Conservation (phyloP, 2,113 vertebrate species). For the Talpa occidentalis region DNA sequence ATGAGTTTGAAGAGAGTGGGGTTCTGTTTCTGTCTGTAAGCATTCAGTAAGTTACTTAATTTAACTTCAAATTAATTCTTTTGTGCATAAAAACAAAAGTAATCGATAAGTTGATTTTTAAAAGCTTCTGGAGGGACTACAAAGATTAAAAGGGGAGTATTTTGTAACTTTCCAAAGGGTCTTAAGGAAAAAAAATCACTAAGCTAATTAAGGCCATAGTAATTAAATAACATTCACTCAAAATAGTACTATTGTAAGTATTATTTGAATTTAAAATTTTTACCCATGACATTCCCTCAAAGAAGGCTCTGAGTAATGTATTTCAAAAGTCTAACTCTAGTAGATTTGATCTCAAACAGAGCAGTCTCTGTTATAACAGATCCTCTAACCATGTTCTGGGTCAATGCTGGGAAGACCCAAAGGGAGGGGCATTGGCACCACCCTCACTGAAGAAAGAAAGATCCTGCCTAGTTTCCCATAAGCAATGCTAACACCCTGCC, state of each 20-base stretch:
- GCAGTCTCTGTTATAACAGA: slow-evolving; percentile 57
- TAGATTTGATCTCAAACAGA: slow-evolving; percentile 55
- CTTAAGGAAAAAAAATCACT: slow-evolving; percentile 52
- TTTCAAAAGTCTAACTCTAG: slow-evolving; percentile 37
- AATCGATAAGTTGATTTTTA: slow-evolving; percentile 19
- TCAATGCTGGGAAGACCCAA: background rate
- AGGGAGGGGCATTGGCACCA: background rate
- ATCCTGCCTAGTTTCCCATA: background rate
- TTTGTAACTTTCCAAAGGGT: slow-evolving; percentile 39
- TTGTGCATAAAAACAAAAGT: slow-evolving; percentile 28
- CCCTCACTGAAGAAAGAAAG: background rate
- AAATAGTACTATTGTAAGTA: slow-evolving; percentile 78
- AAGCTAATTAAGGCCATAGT: slow-evolving; percentile 66
- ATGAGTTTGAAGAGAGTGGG: background rate
- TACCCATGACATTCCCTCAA: slow-evolving; percentile 62
- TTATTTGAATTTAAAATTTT: slow-evolving; percentile 74
- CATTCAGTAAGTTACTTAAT: slow-evolving; percentile 31
- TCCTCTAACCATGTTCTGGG: background rate
- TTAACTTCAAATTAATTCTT: slow-evolving; percentile 30
- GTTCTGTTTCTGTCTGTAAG: background rate
- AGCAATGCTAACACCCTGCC: background rate
- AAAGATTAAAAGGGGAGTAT: background rate
- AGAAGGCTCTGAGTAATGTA: slow-evolving; percentile 67
- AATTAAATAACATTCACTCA: slow-evolving; percentile 83
- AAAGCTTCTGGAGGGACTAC: slow-evolving; percentile 25